Percentiles rank a stretch among this genome's conserved stretches.
phyloP scores from a whole-genome alignment of 2,888 invertebrate genomes.

The Drosophila pseudotalamancana region DNA sequence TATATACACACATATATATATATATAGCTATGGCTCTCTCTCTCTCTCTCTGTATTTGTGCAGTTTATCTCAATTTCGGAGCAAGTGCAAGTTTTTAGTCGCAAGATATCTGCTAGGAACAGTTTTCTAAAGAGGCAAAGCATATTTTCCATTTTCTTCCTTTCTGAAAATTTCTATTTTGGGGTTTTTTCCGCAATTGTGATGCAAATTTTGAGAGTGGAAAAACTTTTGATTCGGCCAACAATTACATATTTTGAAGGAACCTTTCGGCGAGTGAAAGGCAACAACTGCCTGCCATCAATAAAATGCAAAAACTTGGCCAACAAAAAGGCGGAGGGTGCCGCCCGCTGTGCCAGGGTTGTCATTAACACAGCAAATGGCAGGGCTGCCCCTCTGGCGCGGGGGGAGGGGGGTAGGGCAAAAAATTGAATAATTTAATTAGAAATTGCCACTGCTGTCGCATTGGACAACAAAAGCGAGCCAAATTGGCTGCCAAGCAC shows the following conservation, averaged over 20 bases:
- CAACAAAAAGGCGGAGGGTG: slow-evolving; percentile 28
- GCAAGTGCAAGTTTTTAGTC: slow-evolving; percentile 5
- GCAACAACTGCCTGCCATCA: slow-evolving; percentile 37
- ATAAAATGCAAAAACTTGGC: slow-evolving; percentile 66
- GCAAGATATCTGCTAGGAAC: background rate
- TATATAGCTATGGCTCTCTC: no score
- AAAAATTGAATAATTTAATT: slow-evolving; percentile 80
- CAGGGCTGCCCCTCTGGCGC: slow-evolving; percentile 1
- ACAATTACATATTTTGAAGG: slow-evolving; percentile 39
- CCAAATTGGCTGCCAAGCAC: slow-evolving; percentile 69
- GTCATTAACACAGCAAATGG: slow-evolving; percentile 32
- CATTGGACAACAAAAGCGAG: slow-evolving; percentile 72
- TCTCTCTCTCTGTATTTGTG: background rate
- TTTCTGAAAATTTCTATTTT: slow-evolving; percentile 1
- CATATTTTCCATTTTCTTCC: slow-evolving; percentile 6
- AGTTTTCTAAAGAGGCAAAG: background rate
- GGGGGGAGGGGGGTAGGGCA: background rate
- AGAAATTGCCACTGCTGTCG: slow-evolving; percentile 75
- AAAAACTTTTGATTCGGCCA: slow-evolving; percentile 32
- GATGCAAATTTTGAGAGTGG: slow-evolving; percentile 30
- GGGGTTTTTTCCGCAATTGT: slow-evolving; percentile 21
- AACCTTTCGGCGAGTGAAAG: slow-evolving; percentile 10
- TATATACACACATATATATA: no score
- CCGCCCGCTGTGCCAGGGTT: slow-evolving; percentile 46
- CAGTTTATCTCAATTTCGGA: slow-evolving; percentile 21